Evolutionary conservation across 2,797 vertebrate species (phyloP).

Genomic region (Kryptopterus vitreolus): DNA sequence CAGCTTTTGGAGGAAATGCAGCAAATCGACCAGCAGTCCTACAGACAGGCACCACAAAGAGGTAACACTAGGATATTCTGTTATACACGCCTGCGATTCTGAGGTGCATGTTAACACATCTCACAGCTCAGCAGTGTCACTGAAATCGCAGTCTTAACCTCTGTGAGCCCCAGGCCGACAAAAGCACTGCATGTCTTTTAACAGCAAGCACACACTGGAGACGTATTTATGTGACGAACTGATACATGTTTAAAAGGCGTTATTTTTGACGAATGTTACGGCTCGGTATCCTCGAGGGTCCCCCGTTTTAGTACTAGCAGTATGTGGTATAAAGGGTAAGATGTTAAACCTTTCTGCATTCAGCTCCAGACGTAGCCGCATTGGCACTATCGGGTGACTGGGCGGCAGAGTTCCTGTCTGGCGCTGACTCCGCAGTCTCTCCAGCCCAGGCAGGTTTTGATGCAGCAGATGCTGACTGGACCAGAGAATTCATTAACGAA

Average conservation of each 20-base stretch:
- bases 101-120: background rate
- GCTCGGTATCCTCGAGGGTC: too few species aligned
- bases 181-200: background rate
- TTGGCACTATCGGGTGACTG: slow-evolving; percentile 94
- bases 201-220: background rate
- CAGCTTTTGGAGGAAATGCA: slow-evolving; percentile 98
- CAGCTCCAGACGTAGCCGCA: slow-evolving; percentile 93
- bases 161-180: background rate
- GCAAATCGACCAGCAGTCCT: slow-evolving; percentile 95
- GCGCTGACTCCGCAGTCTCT: slow-evolving; percentile 71
- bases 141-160: background rate
- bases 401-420: slow-evolving; percentile 87
- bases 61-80: slow-evolving; percentile 66
- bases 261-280: too few species aligned
- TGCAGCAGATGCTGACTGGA: slow-evolving; percentile 91
- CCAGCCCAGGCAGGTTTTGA: slow-evolving; percentile 77
- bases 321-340: background rate
- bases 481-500: slow-evolving; percentile 94
- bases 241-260: too few species aligned
- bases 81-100: background rate
- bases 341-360: slow-evolving; percentile 9
- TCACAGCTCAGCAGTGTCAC: background rate
- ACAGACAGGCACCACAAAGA: slow-evolving; percentile 93
- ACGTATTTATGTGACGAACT: background rate
- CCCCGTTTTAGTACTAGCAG: background rate